Evolutionary conservation across 2,888 invertebrate species (phyloP), one percentile per base, ranked within the genome.

Genomic region (Drosophila peninsularis): DNA sequence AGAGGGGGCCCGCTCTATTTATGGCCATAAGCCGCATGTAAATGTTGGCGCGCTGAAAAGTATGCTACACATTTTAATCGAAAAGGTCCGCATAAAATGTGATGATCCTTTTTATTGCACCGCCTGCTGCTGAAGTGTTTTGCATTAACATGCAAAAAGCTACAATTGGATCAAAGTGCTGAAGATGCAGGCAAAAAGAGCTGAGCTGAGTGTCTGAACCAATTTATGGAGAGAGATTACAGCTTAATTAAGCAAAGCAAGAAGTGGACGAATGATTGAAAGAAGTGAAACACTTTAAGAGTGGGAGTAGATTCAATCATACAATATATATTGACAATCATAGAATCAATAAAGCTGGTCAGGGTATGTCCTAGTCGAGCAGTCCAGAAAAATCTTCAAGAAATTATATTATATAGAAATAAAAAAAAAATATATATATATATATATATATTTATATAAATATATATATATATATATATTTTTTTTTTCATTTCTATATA

Each of bases 31-130:
- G 65, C 45, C 58, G 76, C 55, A 60, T 75, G 82, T 53, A 74
- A 70, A 78, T 81, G 61, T 71, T 56, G 44, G 63, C 72, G 77
- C 89, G 88, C 78, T 88, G 75, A 76, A 76, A 90, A 88, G 86
- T 85, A 89, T 85, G 89, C 88, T 66, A 80, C 88, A 85, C 78
- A 85, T 89, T 85, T 85, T 89, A 85, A 85, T 85, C 83, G 89
- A 85, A 84, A 82, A 79, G 82, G 67, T 88, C 81, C 78, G 75
- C 81, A 62, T 49, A 37, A 77, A 75, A 80, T 86, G 78, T 77
- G 84, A 44, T 30, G 37, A 61, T 60, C 58, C 64, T 62, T 62
- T 79, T 65, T 61, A 42, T 57, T 21, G 27, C 17, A 17, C 21
- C n/a, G 19, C 7, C 21, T 42, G 42, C 39, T n/a, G 11, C 36